These are phyloP conservation scores for Drosophila nigromelanica DNA, from an alignment of 1,140 invertebrate genomes.

Conservation along the genomic window DNA sequence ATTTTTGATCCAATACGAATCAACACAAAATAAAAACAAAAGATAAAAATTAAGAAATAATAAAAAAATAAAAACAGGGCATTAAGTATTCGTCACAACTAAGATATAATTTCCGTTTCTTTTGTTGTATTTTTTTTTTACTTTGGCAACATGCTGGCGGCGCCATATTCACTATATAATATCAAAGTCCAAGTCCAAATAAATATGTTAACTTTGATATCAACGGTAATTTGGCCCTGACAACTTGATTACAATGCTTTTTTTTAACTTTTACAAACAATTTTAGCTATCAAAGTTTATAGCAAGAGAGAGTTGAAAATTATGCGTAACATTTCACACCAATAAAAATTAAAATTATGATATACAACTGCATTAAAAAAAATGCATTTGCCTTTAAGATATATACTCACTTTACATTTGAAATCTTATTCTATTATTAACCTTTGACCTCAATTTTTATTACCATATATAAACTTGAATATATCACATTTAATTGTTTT, in stretches of 20 bases:
- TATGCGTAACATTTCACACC: background rate
- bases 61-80: slow-evolving; percentile 7
- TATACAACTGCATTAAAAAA: too few relatives aligned
- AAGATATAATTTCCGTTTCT: background rate
- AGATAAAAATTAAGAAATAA: too few relatives aligned
- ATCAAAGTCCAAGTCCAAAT: slow-evolving; percentile 60
- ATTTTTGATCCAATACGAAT: too few relatives aligned
- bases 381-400: too few relatives aligned
- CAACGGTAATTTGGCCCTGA: slow-evolving; percentile 15
- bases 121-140: background rate
- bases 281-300: background rate
- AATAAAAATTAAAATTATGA: slow-evolving; percentile 1
- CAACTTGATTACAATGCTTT: slow-evolving; percentile 53
- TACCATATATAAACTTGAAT: too few relatives aligned
- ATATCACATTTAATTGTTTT: background rate
- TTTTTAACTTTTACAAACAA: background rate
- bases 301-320: background rate
- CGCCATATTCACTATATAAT: slow-evolving; percentile 8
- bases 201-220: slow-evolving; percentile 46
- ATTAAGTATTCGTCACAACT: slow-evolving; percentile 18
- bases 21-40: too few relatives aligned
- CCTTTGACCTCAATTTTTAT: too few relatives aligned
- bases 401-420: too few relatives aligned
- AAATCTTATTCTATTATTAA: too few relatives aligned
- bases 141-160: slow-evolving; percentile 1